phyloP scores from a whole-genome alignment of 2,113 vertebrate genomes.

The Silurus glanis region DNA sequence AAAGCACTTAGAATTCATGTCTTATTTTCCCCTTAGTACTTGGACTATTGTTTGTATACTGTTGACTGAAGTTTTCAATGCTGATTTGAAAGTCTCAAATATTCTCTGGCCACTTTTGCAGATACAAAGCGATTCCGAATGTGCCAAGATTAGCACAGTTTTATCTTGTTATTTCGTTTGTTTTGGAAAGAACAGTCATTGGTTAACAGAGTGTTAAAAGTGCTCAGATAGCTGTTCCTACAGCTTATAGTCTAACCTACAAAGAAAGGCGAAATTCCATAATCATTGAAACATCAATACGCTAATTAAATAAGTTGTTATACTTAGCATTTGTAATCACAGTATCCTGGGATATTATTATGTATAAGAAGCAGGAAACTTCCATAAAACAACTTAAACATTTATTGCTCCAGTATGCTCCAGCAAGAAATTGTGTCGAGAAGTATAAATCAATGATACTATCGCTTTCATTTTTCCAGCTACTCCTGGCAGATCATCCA shows the following conservation, averaged over 20 bases:
- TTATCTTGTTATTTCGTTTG: not conserved
- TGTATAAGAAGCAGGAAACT: not conserved
- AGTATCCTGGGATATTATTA: constrained; percentile 8
- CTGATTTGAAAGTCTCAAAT: constrained; percentile 13
- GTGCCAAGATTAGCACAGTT: not conserved
- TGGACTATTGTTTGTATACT: constrained; percentile 61
- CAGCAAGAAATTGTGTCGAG: not conserved
- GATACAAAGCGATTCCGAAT: not conserved
- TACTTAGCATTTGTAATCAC: not conserved
- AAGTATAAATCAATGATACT: not conserved
- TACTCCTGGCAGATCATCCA: too few species aligned
- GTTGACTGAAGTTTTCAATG: not conserved
- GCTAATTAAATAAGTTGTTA: not conserved
- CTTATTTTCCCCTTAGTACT: constrained; percentile 8
- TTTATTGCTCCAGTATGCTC: not conserved
- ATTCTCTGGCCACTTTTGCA: constrained; percentile 14
- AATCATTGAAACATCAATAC: not conserved
- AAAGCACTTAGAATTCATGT: constrained; percentile 42
- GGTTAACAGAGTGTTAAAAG: not conserved
- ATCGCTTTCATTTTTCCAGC: too few species aligned
- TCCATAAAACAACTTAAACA: not conserved
- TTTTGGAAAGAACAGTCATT: constrained; percentile 15
- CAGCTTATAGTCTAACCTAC: not conserved
- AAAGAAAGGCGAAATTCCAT: not conserved
- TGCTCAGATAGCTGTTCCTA: not conserved